phyloP scores from a whole-genome alignment of 64 coral and sea anemone genomes.

The Montipora capricornis region DNA sequence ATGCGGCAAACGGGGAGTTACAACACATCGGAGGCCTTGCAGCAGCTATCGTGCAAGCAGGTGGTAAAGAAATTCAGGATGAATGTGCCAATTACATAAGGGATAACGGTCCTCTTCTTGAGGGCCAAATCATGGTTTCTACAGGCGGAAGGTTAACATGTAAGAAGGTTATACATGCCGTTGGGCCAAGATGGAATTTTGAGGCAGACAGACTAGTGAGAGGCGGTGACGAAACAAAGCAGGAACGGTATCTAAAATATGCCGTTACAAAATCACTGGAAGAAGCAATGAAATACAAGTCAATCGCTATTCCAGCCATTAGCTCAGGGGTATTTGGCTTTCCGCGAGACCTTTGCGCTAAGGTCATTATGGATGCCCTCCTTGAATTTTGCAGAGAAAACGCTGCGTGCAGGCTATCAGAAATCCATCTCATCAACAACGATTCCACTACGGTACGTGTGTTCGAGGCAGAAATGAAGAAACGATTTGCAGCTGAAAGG shows the following conservation, averaged over 20 bases:
- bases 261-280: constrained; percentile 42
- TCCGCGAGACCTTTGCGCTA: constrained; percentile 70
- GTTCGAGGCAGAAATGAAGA: constrained; percentile 69
- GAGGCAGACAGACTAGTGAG: not conserved
- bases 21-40: constrained; percentile 58
- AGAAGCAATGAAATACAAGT: constrained; percentile 33
- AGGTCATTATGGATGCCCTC: constrained; percentile 44
- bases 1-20: constrained; percentile 54
- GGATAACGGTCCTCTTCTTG: not conserved
- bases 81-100: constrained; percentile 43
- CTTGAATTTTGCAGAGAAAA: constrained; percentile 66
- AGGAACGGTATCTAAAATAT: not conserved
- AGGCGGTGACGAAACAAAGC: not conserved
- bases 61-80: constrained; percentile 72
- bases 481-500: constrained; percentile 36
- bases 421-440: constrained; percentile 83
- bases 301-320: constrained; percentile 81
- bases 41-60: constrained; percentile 51
- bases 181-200: constrained; percentile 51
- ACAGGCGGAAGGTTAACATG: constrained; percentile 54
- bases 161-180: constrained; percentile 74
- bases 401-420: not conserved
- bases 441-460: constrained; percentile 55
- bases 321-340: constrained; percentile 71
- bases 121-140: constrained; percentile 46